These are phyloP conservation scores for Pardalotus punctatus DNA, from an alignment of 2,113 vertebrate genomes.

Conservation along the genomic window DNA sequence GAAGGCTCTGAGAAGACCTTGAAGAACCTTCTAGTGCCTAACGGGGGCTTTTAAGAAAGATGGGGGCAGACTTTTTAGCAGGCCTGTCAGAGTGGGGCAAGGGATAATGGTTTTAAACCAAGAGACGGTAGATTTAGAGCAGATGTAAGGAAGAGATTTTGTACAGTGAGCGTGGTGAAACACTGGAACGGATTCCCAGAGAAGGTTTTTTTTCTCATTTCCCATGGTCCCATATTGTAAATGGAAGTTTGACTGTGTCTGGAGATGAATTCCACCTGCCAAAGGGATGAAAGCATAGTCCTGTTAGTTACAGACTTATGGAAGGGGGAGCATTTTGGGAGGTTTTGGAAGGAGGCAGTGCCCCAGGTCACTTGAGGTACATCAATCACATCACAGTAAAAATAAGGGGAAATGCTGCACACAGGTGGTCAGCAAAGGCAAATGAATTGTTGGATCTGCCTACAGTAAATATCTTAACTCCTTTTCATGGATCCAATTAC, in stretches of 20 bases:
- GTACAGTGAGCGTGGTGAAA: not conserved
- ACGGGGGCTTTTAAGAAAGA: not conserved
- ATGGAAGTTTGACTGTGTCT: not conserved
- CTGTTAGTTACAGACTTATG: not conserved
- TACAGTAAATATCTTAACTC: not conserved
- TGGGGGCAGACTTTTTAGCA: not conserved
- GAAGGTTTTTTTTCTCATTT: not conserved
- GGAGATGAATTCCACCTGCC: not conserved
- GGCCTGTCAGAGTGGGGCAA: not conserved
- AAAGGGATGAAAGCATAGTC: not conserved
- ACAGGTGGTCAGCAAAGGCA: not conserved
- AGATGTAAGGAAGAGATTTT: not conserved
- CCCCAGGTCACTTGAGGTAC: not conserved
- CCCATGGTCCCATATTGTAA: not conserved
- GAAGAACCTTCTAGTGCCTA: not conserved
- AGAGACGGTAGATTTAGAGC: not conserved
- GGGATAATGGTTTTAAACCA: not conserved
- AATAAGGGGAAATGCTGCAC: not conserved
- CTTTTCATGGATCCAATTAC: not conserved
- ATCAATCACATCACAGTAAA: not conserved
- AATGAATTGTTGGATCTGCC: not conserved
- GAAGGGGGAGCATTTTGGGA: not conserved
- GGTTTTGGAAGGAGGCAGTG: not conserved
- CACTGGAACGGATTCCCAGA: not conserved
- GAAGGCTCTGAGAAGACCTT: not conserved